Evolutionary conservation across 2,888 invertebrate genomes (phyloP).

Genomic region (Dasysyrphus tricinctus): DNA sequence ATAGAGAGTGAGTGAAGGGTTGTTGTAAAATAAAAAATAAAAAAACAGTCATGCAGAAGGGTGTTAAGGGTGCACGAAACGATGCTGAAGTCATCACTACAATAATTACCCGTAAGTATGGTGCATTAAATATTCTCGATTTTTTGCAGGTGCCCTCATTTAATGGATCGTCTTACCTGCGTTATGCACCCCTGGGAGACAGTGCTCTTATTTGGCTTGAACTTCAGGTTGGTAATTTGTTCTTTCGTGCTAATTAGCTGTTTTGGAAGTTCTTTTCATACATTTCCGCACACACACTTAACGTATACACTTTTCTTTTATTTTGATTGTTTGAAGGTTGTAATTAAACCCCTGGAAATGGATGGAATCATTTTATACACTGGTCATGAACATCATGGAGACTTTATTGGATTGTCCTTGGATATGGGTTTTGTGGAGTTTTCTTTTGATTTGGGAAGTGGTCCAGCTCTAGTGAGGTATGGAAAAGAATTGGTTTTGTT

Average conservation of each 20-base stretch:
- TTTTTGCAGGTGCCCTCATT: slow-evolving; percentile 92
- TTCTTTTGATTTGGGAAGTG: slow-evolving; percentile 96
- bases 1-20: slow-evolving; percentile 14
- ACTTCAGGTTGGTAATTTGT: slow-evolving; percentile 85
- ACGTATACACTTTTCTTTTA: background rate
- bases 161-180: slow-evolving; percentile 96
- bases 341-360: slow-evolving; percentile 91
- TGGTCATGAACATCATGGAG: slow-evolving; percentile 94
- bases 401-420: slow-evolving; percentile 95
- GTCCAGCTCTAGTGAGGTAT: slow-evolving; percentile 93
- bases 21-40: slow-evolving; percentile 26
- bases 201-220: slow-evolving; percentile 95
- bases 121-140: slow-evolving; percentile 55
- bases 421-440: slow-evolving; percentile 94
- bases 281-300: slow-evolving; percentile 30
- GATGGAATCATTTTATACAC: slow-evolving; percentile 96
- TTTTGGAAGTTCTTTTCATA: slow-evolving; percentile 42
- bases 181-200: slow-evolving; percentile 93
- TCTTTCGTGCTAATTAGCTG: slow-evolving; percentile 56
- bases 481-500: slow-evolving; percentile 20
- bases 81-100: slow-evolving; percentile 46
- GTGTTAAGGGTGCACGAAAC: slow-evolving; percentile 32
- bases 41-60: slow-evolving; percentile 18
- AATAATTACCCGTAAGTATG: slow-evolving; percentile 39
- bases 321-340: slow-evolving; percentile 85